phyloP scores from a whole-genome alignment of 2,797 vertebrate genomes.

The Brachyrhaphis roseni region DNA sequence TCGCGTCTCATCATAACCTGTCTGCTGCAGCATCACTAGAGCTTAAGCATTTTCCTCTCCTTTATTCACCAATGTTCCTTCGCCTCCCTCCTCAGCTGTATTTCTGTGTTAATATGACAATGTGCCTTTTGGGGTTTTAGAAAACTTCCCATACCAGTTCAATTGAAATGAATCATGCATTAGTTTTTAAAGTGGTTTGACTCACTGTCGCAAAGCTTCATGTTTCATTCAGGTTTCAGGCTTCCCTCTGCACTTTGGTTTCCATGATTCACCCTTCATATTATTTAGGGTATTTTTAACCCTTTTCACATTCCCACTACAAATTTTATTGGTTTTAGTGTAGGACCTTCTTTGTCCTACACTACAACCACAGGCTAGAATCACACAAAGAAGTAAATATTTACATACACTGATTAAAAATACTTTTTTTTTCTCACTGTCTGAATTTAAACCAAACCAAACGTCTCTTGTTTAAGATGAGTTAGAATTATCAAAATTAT shows the following conservation, averaged over 20 bases:
- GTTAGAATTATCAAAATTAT: too few species aligned
- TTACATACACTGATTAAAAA: background rate
- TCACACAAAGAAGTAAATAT: background rate
- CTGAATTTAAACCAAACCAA: too few species aligned
- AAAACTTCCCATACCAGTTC: constrained; percentile 19
- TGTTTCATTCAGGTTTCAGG: constrained; percentile 14
- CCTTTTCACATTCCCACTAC: background rate
- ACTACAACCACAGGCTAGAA: too few species aligned
- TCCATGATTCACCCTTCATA: constrained; percentile 11
- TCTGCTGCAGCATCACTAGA: constrained; percentile 45
- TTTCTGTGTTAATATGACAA: constrained; percentile 12
- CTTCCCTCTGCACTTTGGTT: background rate
- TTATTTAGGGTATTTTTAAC: background rate
- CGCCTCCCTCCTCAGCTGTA: constrained; percentile 10
- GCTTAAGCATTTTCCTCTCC: constrained; percentile 27
- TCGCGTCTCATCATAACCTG: constrained; percentile 54
- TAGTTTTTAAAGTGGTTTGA: constrained; percentile 12
- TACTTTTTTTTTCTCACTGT: too few species aligned
- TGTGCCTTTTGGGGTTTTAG: constrained; percentile 2
- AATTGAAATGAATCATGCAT: constrained; percentile 8
- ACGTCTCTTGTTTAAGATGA: too few species aligned
- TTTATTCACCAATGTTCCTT: constrained; percentile 16
- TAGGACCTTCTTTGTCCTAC: too few species aligned
- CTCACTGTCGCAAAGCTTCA: constrained; percentile 8
- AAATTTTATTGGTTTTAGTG: background rate